phyloP scores from a whole-genome alignment of 2,113 vertebrate genomes.

The Dipodomys ordii region DNA sequence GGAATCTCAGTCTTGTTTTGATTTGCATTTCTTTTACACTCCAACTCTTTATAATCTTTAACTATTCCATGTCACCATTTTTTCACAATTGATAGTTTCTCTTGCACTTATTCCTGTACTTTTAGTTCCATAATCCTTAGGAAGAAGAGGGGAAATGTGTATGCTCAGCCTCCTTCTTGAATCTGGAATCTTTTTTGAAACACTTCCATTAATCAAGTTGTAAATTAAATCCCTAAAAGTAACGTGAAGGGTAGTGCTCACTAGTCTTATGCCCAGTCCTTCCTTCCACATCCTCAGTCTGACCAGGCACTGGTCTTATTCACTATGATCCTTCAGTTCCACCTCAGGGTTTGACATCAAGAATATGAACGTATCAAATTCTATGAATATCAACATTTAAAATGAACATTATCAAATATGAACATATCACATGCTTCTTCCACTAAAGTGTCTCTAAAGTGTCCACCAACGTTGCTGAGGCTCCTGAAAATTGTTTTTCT shows the following conservation, averaged over 20 bases:
- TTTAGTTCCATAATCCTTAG: background rate
- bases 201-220: background rate
- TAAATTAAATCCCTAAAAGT: background rate
- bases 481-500: constrained; percentile 44
- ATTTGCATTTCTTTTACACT: no score
- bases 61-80: background rate
- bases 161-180: background rate
- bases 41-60: background rate
- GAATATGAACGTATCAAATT: background rate
- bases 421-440: constrained; percentile 49
- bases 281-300: background rate
- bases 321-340: background rate
- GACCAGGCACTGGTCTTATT: background rate
- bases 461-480: background rate
- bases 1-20: no score
- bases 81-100: background rate
- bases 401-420: background rate
- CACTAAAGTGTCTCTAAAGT: background rate
- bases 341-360: background rate
- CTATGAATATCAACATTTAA: no score
- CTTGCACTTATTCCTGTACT: background rate
- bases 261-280: background rate
- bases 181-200: background rate
- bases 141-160: background rate
- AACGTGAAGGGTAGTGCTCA: background rate